Base-by-base conservation (phyloP, 2,113 vertebrate genomes). In the Cheirogaleus medius region DNA sequence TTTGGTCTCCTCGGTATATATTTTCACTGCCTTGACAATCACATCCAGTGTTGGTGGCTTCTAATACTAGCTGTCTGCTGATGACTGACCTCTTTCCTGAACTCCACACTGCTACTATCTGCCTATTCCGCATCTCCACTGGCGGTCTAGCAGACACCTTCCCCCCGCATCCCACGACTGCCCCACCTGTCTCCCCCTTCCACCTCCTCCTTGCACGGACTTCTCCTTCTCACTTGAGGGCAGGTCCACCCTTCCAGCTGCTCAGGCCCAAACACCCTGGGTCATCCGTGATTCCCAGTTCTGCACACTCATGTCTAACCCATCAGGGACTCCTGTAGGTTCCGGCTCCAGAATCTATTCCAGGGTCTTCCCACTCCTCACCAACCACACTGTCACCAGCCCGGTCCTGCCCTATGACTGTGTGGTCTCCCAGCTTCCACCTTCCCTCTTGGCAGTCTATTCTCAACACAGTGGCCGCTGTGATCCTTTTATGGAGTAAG, bases 241-340 rank as follows among this genome's bases (percentile, higher is more conserved):
- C 54, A 83, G 74, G 29, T 23, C 9, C 1, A 4, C 44, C 56
- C 27, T 54, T 91, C 34, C 12, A 20, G 27, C 17, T 34, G 4
- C 29, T 90, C n/a, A 11, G 32, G 17, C 29, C 29, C 20, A 49
- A 91, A 64, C 37, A 49, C 20, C 11, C 6, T 0, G 15, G 9
- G 13, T 23, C 21, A 49, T 0, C 27, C 0, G 1, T 1, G 4
- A 13, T 1, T 52, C 20, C 7, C 66, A 7, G 21, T 73, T 77
- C 37, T 0, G 3, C 42, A 37, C 13, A 49, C 23, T 5, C 13
- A 60, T 1, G 0, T 12, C 32, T 12, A 63, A 29, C 8, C 39
- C 15, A 5, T 5, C 12, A 34, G 2, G 17, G 12, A 27, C 15
- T 21, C 27, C 58, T 44, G 27, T 0, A 3, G 37, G 10, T 1